Percentiles rank a stretch among this genome's conserved stretches.
Conservation (phyloP, 2,113 vertebrate species). For the Brachypteracias leptosomus region DNA sequence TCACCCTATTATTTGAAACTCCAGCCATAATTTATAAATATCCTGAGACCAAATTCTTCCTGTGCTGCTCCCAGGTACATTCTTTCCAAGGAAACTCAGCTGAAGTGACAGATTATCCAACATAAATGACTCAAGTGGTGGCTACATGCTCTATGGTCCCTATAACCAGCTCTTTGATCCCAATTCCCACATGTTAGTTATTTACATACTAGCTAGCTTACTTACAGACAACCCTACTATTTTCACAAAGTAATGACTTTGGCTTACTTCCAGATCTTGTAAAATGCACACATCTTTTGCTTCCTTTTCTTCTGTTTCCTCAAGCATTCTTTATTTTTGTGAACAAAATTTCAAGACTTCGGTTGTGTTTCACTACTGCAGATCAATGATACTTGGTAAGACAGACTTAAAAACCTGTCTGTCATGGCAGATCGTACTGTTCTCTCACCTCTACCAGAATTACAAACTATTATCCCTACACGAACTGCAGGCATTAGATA, state of each 20-base stretch:
- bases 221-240: background rate
- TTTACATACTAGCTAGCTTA: background rate
- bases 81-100: background rate
- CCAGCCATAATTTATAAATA: background rate
- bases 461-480: background rate
- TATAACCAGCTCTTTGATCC: background rate
- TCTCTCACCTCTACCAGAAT: fast-evolving
- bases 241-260: background rate
- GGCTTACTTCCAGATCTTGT: background rate
- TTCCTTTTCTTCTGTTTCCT: background rate
- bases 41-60: background rate
- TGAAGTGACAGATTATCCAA: background rate
- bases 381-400: background rate
- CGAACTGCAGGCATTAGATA: background rate
- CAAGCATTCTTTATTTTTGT: background rate
- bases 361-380: background rate
- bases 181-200: background rate
- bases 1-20: background rate
- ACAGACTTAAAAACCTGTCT: background rate
- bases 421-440: background rate
- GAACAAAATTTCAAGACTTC: background rate
- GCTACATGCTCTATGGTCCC: fast-evolving
- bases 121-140: background rate
- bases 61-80: background rate
- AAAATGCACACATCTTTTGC: background rate